Percentiles rank a stretch among this genome's conserved stretches.
Conservation (phyloP, 2,888 invertebrate genomes). For the Spicauda simplicius region DNA sequence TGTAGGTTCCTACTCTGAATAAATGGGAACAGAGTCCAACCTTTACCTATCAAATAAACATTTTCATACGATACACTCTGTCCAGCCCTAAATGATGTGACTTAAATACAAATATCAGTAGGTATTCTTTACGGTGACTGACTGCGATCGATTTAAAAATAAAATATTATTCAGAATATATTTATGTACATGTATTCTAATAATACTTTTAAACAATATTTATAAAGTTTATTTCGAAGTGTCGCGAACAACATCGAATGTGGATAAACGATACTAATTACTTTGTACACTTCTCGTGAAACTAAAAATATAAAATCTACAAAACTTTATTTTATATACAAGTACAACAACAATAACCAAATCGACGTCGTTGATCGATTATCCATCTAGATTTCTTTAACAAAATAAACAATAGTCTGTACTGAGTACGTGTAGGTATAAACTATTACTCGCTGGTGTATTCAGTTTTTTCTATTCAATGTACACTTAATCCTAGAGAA, state of each 20-base stretch:
- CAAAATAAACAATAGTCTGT: slow-evolving; percentile 52
- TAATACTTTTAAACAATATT: slow-evolving; percentile 84
- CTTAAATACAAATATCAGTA: slow-evolving; percentile 21
- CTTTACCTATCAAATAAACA: slow-evolving; percentile 7
- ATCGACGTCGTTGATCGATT: slow-evolving; percentile 62
- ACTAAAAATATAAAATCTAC: slow-evolving; percentile 82
- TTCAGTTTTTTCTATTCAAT: slow-evolving; percentile 47
- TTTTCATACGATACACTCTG: slow-evolving; percentile 19
- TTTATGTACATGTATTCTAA: slow-evolving; percentile 81
- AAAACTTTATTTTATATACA: slow-evolving; percentile 78
- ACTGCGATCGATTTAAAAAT: slow-evolving; percentile 56
- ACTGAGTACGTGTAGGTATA: slow-evolving; percentile 27
- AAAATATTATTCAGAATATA: slow-evolving; percentile 70
- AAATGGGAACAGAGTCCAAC: slow-evolving; percentile 7
- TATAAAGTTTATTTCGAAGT: slow-evolving; percentile 70
- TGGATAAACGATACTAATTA: slow-evolving; percentile 71
- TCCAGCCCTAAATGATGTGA: slow-evolving; percentile 14
- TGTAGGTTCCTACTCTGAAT: background rate
- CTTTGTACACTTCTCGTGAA: slow-evolving; percentile 79
- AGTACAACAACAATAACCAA: slow-evolving; percentile 77
- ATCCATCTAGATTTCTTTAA: slow-evolving; percentile 49
- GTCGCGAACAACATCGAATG: slow-evolving; percentile 62
- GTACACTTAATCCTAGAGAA: slow-evolving; percentile 58
- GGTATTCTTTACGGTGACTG: slow-evolving; percentile 30
- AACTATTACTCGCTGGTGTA: slow-evolving; percentile 30